These are phyloP conservation scores for Sebastes oblongus DNA, from an alignment of 2,797 vertebrate species.

Conservation along the genomic window DNA sequence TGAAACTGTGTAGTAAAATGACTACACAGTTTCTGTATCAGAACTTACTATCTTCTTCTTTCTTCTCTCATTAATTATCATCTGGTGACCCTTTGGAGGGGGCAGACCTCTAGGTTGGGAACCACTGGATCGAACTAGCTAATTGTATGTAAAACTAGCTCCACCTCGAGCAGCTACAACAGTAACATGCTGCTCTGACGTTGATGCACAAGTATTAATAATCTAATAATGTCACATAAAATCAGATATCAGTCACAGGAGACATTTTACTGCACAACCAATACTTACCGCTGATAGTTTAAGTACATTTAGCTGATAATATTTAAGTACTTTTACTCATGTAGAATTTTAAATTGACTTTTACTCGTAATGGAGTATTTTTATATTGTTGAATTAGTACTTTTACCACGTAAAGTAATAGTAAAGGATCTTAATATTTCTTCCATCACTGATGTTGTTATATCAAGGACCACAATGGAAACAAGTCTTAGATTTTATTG, in stretches of 20 bases:
- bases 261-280: neutral
- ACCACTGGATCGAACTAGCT: neutral
- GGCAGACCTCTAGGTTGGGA: neutral
- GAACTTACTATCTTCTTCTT: neutral
- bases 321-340: neutral
- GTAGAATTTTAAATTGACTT: no score
- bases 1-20: neutral
- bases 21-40: neutral
- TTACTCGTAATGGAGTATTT: no score
- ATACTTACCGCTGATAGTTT: no score
- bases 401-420: no score
- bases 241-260: neutral
- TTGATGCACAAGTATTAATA: neutral
- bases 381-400: no score
- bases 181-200: neutral
- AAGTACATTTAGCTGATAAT: neutral
- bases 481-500: neutral
- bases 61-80: neutral
- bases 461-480: neutral
- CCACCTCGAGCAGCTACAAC: neutral
- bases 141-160: neutral
- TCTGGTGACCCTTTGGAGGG: neutral
- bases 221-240: neutral
- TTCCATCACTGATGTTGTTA: neutral
- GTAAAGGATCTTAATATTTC: neutral